Base-by-base conservation (phyloP, 2,113 vertebrate genomes). In the Eulemur rufifrons region DNA sequence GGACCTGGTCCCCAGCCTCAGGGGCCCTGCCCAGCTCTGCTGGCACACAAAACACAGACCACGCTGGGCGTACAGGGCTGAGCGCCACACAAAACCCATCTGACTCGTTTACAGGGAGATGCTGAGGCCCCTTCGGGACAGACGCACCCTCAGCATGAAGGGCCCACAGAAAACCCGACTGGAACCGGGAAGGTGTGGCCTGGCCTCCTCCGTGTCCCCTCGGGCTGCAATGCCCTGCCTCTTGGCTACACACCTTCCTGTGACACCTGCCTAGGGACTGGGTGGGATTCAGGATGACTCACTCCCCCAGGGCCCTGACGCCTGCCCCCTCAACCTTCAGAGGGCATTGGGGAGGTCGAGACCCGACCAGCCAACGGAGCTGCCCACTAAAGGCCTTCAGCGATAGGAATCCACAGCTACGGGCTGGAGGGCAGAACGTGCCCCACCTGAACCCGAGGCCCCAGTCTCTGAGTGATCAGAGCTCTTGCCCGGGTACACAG, bases 11-110 rank as follows among this genome's bases (percentile, higher is more conserved):
- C 59, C 45, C 2, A 27, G 32, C 25, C 56, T 52, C 74, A 56
- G 63, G 18, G 63, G 42, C 37, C 11, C 37, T 10, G 11, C 42
- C 45, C 2, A 5, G 50, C 34, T 18, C 63, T 23, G 5, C n/a
- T 0, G 0, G 59, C 39, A 68, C 45, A 11, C 1, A 3, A 50
- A 32, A 77, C 0, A 8, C 73, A 76, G 8, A 20, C 45, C 74
- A 47, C 18, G 27, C 69, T 71, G 20, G 21, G 39, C 3, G 39
- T 15, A 6, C 23, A 29, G 42, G 73, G 42, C 63, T 64, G 63
- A 64, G 6, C 25, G 12, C 52, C 54, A 56, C 69, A 15, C 6
- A 25, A 73, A 56, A 52, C 14, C 3, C 8, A 8, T 0, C 8
- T 2, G 61, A 34, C 17, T 85, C 6, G 1, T 78, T 25, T 21